Percentiles rank a stretch among this genome's conserved stretches.
phyloP scores from a whole-genome alignment of 2,113 vertebrate genomes.

The Silurus glanis region DNA sequence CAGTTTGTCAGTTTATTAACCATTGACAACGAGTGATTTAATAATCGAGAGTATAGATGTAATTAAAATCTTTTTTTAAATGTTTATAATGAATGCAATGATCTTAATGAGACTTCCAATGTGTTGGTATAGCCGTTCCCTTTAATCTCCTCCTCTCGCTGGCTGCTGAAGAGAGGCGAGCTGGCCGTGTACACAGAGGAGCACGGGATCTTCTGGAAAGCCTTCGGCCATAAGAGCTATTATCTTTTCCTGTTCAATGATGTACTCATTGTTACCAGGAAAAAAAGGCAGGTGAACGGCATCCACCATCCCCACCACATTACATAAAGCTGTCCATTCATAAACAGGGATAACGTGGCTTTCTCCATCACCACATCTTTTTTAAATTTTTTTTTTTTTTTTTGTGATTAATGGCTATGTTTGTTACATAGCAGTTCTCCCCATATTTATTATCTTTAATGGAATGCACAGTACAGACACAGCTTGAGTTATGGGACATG shows the following conservation, averaged over 20 bases:
- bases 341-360: neutral
- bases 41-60: neutral
- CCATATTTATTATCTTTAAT: neutral
- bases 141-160: slow-evolving; percentile 84
- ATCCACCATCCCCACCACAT: neutral
- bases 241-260: slow-evolving; percentile 92
- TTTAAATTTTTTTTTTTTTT: neutral
- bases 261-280: slow-evolving; percentile 89
- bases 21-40: no score
- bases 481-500: neutral
- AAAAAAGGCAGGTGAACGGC: slow-evolving; percentile 79
- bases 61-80: neutral
- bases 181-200: slow-evolving; percentile 78
- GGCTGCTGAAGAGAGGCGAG: slow-evolving; percentile 88
- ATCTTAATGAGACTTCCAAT: neutral
- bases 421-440: neutral
- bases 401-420: neutral
- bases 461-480: neutral
- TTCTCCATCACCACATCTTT: neutral
- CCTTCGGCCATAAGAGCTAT: slow-evolving; percentile 77
- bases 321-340: neutral
- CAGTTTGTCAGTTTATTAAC: neutral
- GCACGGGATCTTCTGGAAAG: slow-evolving; percentile 80
- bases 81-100: neutral
- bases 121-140: slow-evolving; percentile 77